These are phyloP conservation scores for Lithobates sylvaticus DNA, from an alignment of 2,797 vertebrate species.

Conservation along the genomic window DNA sequence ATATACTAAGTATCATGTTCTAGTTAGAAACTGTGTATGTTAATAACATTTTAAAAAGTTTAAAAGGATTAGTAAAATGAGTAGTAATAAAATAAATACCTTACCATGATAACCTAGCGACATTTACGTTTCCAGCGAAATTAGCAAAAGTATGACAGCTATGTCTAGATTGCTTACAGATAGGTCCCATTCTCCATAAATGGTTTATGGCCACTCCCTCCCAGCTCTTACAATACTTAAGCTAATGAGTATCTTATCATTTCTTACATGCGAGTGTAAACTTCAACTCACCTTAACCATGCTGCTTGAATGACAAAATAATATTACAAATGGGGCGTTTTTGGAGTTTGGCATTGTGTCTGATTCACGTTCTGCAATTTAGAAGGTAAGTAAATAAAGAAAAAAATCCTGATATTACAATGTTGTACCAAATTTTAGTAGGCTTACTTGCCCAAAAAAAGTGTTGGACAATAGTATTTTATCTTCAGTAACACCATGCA, in stretches of 20 bases:
- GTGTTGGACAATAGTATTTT: too few species aligned
- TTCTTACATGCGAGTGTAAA: constrained; percentile 17
- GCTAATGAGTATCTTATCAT: not conserved
- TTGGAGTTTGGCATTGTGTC: not conserved
- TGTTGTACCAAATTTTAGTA: too few species aligned
- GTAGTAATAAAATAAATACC: not conserved
- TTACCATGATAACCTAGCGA: not conserved
- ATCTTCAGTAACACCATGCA: too few species aligned
- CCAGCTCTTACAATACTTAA: constrained; percentile 22
- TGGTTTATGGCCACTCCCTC: constrained; percentile 34
- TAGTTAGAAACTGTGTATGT: too few species aligned
- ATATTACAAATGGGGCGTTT: constrained; percentile 29
- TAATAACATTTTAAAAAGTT: not conserved
- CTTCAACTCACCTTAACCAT: constrained; percentile 18
- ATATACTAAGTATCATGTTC: too few species aligned
- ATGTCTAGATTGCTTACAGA: not conserved
- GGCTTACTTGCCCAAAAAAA: too few species aligned
- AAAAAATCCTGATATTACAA: not conserved
- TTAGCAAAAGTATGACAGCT: not conserved
- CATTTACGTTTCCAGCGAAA: not conserved
- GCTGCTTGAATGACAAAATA: constrained; percentile 33
- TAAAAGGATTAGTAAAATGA: not conserved
- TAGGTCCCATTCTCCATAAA: constrained; percentile 30
- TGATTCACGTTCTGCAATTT: constrained; percentile 15
- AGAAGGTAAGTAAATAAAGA: constrained; percentile 29